Conservation (phyloP, 1,140 invertebrate species). For the Leptinotarsa defecta region DNA sequence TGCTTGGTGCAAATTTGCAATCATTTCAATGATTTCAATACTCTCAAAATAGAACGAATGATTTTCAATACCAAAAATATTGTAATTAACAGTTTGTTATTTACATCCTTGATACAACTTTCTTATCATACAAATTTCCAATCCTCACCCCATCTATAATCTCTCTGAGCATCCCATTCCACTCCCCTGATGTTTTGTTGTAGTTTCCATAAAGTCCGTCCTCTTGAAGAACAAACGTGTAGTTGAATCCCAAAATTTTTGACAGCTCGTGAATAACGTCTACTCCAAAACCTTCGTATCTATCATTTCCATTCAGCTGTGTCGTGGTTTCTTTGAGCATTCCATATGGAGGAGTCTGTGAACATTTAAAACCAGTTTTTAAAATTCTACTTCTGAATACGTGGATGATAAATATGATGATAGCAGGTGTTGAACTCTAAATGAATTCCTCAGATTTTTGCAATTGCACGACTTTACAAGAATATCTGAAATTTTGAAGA, state of each 20-base stretch:
- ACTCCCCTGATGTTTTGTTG: conserved; percentile 68
- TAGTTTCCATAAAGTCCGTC: conserved; percentile 76
- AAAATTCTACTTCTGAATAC: no score
- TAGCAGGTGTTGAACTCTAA: no score
- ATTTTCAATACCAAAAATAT: no score
- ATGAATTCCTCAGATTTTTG: no score
- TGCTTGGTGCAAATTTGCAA: not conserved
- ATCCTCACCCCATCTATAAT: conserved; percentile 74
- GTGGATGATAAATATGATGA: no score
- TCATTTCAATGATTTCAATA: no score
- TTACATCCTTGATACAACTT: not conserved
- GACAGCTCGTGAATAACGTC: conserved; percentile 80
- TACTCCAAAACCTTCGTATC: conserved; percentile 80
- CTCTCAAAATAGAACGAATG: no score
- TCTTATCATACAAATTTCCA: not conserved
- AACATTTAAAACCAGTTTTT: conserved; percentile 17
- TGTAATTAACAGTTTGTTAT: no score
- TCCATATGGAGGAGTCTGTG: conserved; percentile 70
- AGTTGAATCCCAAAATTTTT: conserved; percentile 83
- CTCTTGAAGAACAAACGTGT: conserved; percentile 76
- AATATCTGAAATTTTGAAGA: no score
- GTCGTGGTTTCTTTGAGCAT: conserved; percentile 79
- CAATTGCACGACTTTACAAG: no score
- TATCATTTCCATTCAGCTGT: conserved; percentile 76
- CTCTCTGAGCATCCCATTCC: conserved; percentile 88